Evolutionary conservation across 1,140 invertebrate genomes (phyloP), one percentile per base, ranked within the genome.

Genomic region (Hermetia illucens): DNA sequence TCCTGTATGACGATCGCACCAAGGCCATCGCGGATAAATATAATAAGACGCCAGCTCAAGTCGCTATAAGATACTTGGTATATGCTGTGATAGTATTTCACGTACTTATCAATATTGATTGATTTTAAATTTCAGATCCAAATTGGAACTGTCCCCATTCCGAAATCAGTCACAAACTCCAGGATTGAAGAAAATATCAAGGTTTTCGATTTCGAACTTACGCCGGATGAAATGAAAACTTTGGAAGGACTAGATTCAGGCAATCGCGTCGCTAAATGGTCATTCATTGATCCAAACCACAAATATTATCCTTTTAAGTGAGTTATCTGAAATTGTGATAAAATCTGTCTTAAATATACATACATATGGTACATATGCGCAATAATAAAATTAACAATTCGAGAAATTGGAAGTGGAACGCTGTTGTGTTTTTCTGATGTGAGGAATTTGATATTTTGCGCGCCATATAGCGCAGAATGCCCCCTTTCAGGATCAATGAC

Each of bases 201-300:
- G 20, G 66, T 88, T 22, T 85, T 85, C 48, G 79, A 88, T 55
- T 89, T 89, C 52, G 57, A 70, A 51, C 57, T 89, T n/a, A 59
- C 66, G 27, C 41, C 64, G 1, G 69, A 75, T 34, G 75, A 79
- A 43, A 65, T 71, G 33, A 53, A 52, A 2, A 60, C 69, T 10
- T 59, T 81, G 25, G 68, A 74, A 44, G 52, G 55, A 0, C 77
- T 72, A 41, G 64, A 79, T 46, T 66, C 62, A 1, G 53, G 67
- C n/a, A n/a, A n/a, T n/a, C n/a, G n/a, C n/a, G n/a, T n/a, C n/a
- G n/a, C n/a, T n/a, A n/a, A n/a, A n/a, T n/a, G 68, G 8, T 48
- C 42, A 1, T n/a, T n/a, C n/a, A n/a, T n/a, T n/a, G n/a, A n/a
- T n/a, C n/a, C n/a, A n/a, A n/a, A n/a, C n/a, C n/a, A n/a, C n/a